Evolutionary conservation across 1,140 invertebrate species (phyloP).

Genomic region (Drosophila sechellia): DNA sequence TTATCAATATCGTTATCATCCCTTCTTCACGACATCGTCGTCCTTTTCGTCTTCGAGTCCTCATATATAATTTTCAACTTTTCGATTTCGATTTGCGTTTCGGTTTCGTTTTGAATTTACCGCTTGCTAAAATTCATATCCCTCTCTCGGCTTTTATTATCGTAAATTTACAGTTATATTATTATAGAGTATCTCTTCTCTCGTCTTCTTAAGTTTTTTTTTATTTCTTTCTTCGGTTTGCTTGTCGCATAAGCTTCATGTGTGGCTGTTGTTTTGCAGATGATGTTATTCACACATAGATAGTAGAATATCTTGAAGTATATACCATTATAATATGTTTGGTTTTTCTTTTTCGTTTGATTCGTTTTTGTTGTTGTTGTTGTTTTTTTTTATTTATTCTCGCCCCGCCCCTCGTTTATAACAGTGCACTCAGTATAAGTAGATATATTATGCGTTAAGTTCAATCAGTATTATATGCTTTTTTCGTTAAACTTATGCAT

Average conservation of each 20-base stretch:
- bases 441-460: conserved; percentile 65
- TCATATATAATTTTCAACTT: conserved; percentile 23
- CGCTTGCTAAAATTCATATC: conserved; percentile 43
- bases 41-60: background rate
- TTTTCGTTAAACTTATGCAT: conserved; percentile 65
- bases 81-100: conserved; percentile 47
- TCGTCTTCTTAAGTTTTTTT: conserved; percentile 14
- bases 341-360: conserved; percentile 39
- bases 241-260: conserved; percentile 70
- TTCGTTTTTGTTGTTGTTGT: conserved; percentile 32
- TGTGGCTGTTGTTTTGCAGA: conserved; percentile 47
- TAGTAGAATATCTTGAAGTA: conserved; percentile 49
- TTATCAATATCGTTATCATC: conserved; percentile 36
- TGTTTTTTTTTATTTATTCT: conserved; percentile 70
- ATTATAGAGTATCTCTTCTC: conserved; percentile 32
- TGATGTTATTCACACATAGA: conserved; percentile 43
- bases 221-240: conserved; percentile 9
- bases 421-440: conserved; percentile 84
- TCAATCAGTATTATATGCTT: conserved; percentile 56
- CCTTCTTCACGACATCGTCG: conserved; percentile 9
- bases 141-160: conserved; percentile 45
- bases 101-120: conserved; percentile 23
- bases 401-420: conserved; percentile 83
- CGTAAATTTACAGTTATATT: conserved; percentile 72
- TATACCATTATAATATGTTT: conserved; percentile 47